Conservation (phyloP, 2,113 vertebrate species). For the Limanda limanda region DNA sequence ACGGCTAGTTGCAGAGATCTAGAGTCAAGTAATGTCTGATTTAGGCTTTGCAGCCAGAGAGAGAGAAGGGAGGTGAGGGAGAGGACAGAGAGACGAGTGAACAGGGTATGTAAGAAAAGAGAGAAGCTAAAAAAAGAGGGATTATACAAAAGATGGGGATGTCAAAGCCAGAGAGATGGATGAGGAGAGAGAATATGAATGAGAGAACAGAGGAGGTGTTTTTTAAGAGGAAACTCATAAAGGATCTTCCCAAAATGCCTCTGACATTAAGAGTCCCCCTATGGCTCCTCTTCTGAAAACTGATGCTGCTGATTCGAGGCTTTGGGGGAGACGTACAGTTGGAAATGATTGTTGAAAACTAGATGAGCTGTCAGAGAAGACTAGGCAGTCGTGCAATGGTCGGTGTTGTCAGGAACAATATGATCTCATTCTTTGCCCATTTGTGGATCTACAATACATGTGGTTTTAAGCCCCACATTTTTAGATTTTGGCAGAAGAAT, state of each 20-base stretch:
- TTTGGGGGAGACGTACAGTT: conserved; percentile 36
- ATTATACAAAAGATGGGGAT: conserved; percentile 21
- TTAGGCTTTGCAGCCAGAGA: conserved; percentile 40
- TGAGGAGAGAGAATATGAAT: conserved; percentile 54
- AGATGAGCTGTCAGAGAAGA: conserved; percentile 65
- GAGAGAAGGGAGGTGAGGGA: conserved; percentile 41
- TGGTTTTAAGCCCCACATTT: conserved; percentile 25
- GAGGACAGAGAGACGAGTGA: background rate
- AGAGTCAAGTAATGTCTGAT: conserved; percentile 22
- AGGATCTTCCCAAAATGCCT: conserved; percentile 55
- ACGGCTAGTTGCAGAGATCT: conserved; percentile 32
- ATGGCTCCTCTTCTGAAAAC: conserved; percentile 43
- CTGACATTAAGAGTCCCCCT: conserved; percentile 38
- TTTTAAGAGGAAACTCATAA: conserved; percentile 45
- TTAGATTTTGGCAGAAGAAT: conserved; percentile 28
- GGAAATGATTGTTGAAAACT: conserved; percentile 42
- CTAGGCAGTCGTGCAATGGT: conserved; percentile 23
- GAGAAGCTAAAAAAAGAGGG: conserved; percentile 13
- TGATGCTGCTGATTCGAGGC: conserved; percentile 36
- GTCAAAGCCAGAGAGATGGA: conserved; percentile 39
- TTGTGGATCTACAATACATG: conserved; percentile 31
- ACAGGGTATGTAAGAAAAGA: background rate
- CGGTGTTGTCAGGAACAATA: conserved; percentile 40
- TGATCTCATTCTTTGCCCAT: conserved; percentile 36
- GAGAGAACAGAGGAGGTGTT: conserved; percentile 34